A percentile compares a stretch with the other conserved stretches of the same genome.
Conservation (phyloP, 2,797 vertebrate species). For the Clarias platycephalus region DNA sequence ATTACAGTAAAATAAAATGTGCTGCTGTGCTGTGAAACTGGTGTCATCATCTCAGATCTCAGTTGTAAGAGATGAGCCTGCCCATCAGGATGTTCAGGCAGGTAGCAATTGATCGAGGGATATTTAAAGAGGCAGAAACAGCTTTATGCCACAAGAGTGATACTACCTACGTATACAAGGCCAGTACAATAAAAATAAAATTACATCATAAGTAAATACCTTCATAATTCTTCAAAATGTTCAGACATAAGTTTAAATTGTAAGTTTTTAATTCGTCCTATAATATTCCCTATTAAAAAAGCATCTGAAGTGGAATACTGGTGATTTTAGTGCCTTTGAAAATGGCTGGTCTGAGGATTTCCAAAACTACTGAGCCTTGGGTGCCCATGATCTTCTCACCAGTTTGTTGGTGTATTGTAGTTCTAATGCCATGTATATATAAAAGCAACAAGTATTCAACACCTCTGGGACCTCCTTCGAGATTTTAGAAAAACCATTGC, state of each 20-base stretch:
- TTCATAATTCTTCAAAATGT: not conserved
- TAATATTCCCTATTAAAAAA: too few species aligned
- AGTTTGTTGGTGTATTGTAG: too few species aligned
- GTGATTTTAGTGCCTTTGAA: too few species aligned
- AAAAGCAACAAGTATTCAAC: too few species aligned
- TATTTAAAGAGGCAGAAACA: slow-evolving; percentile 39
- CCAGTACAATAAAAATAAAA: not conserved
- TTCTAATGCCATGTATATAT: too few species aligned
- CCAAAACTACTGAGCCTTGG: too few species aligned
- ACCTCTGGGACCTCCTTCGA: too few species aligned
- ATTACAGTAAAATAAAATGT: not conserved
- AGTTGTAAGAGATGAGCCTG: not conserved
- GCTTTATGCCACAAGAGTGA: not conserved
- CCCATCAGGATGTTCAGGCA: slow-evolving; percentile 22
- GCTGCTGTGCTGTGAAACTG: slow-evolving; percentile 6
- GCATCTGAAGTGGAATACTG: too few species aligned
- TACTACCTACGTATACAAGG: not conserved
- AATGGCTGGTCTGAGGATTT: too few species aligned
- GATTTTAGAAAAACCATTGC: too few species aligned
- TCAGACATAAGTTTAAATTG: not conserved
- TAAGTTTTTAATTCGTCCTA: too few species aligned
- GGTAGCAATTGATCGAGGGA: not conserved
- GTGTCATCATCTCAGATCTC: not conserved
- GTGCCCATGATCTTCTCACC: too few species aligned
- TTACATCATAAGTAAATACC: not conserved